Base-by-base conservation (phyloP, 2,797 vertebrate species). In the Lacerta bilineata region DNA sequence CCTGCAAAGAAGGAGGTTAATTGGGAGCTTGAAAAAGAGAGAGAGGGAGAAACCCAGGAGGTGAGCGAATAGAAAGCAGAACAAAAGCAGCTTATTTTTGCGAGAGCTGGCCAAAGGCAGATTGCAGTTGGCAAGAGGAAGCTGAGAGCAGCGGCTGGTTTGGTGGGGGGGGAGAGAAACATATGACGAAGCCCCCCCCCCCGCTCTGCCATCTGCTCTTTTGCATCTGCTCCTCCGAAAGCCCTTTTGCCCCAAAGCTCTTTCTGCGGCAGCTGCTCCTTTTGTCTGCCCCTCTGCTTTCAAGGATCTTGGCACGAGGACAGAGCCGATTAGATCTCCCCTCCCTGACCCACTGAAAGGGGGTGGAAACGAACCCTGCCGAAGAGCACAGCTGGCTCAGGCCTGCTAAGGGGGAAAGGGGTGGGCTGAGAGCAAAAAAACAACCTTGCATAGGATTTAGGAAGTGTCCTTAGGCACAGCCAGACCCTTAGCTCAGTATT, bases 141-240 rank as follows among this genome's bases (percentile, higher is more conserved):
- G 59, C 50, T 2, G 64, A 3, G 18, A 29, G 6, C 3, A 29
- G 6, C 3, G 1, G 20, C 7, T 6, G 46, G 41, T 7, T 33
- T 1, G 33, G 2, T 6, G 20, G 59, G 59, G 20, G 17, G 59
- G 61, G 61, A 0, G 20, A 20, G 59, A 20, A 17, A 64, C 61
- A 64, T 23, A 64, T 23, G 61, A 64, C 20, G 61, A 64, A 1
- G 36, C 39, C 55, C 33, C 33, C 33, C 33, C 33, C 33, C 27
- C 50, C 10, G 5, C 18, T 75, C 20, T 84, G 82, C 88, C 88
- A 89, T 69, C 88, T 85, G 88, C 27, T 81, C 39, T 1, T 27
- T 36, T 9, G 29, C 75, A 33, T 17, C 50, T 55, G 50, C 50
- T 55, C 50, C 50, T 55, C 50, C 50, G 50, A 55, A 55, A 18